Percentiles rank a stretch among this genome's conserved stretches.
Evolutionary conservation across 1,140 invertebrate species (phyloP).

Genomic region (Drosophila serrata): DNA sequence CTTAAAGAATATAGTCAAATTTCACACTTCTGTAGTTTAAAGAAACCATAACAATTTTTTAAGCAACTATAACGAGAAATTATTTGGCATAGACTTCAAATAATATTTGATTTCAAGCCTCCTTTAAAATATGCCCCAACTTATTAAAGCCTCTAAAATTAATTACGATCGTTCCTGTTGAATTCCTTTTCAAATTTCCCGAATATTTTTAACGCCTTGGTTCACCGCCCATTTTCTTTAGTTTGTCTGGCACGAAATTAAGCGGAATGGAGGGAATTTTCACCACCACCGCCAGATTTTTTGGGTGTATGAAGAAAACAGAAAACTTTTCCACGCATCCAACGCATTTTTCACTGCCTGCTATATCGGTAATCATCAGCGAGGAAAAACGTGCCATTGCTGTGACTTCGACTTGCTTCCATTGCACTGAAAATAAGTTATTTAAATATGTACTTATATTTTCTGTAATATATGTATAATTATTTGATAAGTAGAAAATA

Average conservation of each 20-base stretch:
- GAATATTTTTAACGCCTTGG: not conserved
- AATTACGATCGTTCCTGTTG: not conserved
- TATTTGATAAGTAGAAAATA: too few species aligned
- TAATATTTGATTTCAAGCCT: not conserved
- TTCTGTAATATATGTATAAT: not conserved
- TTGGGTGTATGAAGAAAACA: slow-evolving; percentile 47
- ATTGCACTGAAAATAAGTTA: slow-evolving; percentile 14
- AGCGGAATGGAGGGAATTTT: slow-evolving; percentile 28
- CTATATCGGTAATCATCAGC: slow-evolving; percentile 78
- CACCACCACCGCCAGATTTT: slow-evolving; percentile 51
- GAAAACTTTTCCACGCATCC: slow-evolving; percentile 73
- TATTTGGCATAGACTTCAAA: not conserved
- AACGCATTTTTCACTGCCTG: slow-evolving; percentile 75
- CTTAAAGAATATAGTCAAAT: not conserved
- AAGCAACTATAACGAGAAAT: not conserved
- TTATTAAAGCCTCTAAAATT: not conserved
- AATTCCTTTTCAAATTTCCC: slow-evolving; percentile 9
- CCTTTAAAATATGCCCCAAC: not conserved
- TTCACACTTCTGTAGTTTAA: not conserved
- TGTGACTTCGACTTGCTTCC: slow-evolving; percentile 6
- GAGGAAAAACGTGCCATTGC: slow-evolving; percentile 42
- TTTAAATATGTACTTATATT: not conserved
- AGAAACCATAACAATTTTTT: not conserved
- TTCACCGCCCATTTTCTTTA: slow-evolving; percentile 1
- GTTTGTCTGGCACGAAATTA: slow-evolving; percentile 14